Evolutionary conservation across 2,113 vertebrate species (phyloP).

Genomic region (Tetrao urogallus): DNA sequence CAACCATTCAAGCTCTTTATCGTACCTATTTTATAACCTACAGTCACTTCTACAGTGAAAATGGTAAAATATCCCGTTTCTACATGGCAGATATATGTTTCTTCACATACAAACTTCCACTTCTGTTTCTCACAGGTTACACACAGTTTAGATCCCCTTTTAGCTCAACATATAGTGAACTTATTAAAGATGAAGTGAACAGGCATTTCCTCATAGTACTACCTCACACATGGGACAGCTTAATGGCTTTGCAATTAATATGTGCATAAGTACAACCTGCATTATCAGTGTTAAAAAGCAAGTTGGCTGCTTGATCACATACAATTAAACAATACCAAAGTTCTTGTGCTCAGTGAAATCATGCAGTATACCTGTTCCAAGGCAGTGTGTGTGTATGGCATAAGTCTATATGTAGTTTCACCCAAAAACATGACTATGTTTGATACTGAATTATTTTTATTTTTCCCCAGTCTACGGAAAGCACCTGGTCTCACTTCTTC

Average conservation of each 20-base stretch:
- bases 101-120: background rate
- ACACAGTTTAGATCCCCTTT: slow-evolving; percentile 50
- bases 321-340: slow-evolving; percentile 22
- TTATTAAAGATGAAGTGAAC: slow-evolving; percentile 62
- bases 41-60: background rate
- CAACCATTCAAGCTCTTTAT: background rate
- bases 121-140: slow-evolving; percentile 64
- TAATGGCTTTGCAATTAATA: slow-evolving; percentile 72
- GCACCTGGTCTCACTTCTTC: background rate
- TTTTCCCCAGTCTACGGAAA: background rate
- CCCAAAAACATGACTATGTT: background rate
- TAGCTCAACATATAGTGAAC: slow-evolving; percentile 17
- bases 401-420: background rate
- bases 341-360: accelerated
- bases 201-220: slow-evolving; percentile 53
- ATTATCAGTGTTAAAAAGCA: slow-evolving; percentile 50
- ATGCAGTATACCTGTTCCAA: background rate
- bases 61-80: slow-evolving; percentile 25
- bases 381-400: background rate
- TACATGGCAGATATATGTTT: background rate
- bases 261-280: slow-evolving; percentile 74
- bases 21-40: background rate
- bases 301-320: slow-evolving; percentile 49
- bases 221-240: slow-evolving; percentile 63
- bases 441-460: background rate